Evolutionary conservation across 2,888 invertebrate species (phyloP), one percentile per base, ranked within the genome.

Genomic region (Ophion costatus): DNA sequence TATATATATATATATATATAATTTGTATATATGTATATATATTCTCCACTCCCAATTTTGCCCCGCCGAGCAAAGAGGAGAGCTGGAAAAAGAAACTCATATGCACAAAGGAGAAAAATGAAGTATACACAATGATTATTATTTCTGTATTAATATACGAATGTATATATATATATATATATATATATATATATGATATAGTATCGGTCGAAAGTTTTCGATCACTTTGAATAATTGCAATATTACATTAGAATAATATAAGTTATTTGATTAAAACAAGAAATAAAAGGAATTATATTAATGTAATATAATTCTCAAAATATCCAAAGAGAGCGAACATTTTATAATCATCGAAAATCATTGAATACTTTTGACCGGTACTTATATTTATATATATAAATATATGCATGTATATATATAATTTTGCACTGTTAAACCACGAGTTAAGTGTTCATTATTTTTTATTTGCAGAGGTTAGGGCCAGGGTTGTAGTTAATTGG

Each of bases 51-150:
- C 95, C 95, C 96, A 95, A 96, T 96, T 96, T 96, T 96, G 96
- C 96, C 95, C 51, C 95, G 95, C 94, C 95, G 96, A 96, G 97
- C 97, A 97, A 97, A 97, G 97, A 97, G 97, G 97, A 97, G 97
- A 97, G 96, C 97, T 97, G 97, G 96, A 96, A 96, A 95, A 95
- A 95, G 94, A 94, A 94, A 94, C 93, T 92, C 93, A 93, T 51
- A 51, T 94, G 92, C 93, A 91, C 92, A 57, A 33, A 24, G 69
- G 92, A 92, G 91, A 91, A 90, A 91, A 89, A 90, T 92, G 90
- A 92, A 91, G 22, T 91, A 89, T 89, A 89, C 63, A 29, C 66
- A n/a, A 66, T 66, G n/a, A 89, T 84, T 87, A 90, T 57, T 17
- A 24, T 63, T 42, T 29, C 11, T 17, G 69, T 56, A 73, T 83